Base-by-base conservation (phyloP, 2,888 invertebrate genomes). In the Harmothoe impar region DNA sequence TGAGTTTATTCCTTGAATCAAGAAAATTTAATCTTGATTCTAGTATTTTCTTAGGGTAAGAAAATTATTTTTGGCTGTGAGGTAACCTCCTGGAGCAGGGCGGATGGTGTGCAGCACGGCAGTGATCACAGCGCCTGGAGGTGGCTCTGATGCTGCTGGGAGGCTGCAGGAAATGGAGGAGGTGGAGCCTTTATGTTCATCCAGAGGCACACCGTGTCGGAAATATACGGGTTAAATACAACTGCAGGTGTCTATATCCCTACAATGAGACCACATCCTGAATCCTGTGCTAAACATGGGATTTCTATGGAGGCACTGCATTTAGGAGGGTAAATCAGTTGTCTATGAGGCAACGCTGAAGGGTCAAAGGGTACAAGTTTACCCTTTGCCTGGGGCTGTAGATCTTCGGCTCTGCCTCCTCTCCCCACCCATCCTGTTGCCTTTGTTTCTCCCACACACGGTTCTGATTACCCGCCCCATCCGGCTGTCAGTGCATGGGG, bases 91-190 rank as follows among this genome's bases (percentile, higher is more conserved):
- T 62, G 62, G 62, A 62, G n/a, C 23, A 20, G 5, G 77, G 77
- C 17, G 77, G 77, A 77, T 17, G 77, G 0, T 15, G 77, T 77
- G 77, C 77, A 43, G 43, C 43, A 77, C 25, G 77, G 77, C 0
- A 10, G 77, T 77, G 77, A 77, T 77, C 31, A 77, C 77, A 77
- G 77, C 5, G 5, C 77, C 77, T 77, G 77, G 31, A 77, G 77
- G 77, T n/a, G 5, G 3, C 62, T 25, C 62, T 25, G n/a, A 62
- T 5, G n/a, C 62, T 25, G n/a, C 62, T 1, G n/a, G 1, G 5
- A 3, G 1, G 25, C 62, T 25, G 23, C 10, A 62, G 62, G n/a
- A 62, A 62, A 23, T n/a, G 15, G 43, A 10, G 43, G 43, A 43
- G 43, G 10, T 43, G 43, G 3, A 43, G 5, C 43, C 43, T 43